Conservation (phyloP, 30 jellyfish, hydroid and myxozoan species). For the Aurelia coerulea region DNA sequence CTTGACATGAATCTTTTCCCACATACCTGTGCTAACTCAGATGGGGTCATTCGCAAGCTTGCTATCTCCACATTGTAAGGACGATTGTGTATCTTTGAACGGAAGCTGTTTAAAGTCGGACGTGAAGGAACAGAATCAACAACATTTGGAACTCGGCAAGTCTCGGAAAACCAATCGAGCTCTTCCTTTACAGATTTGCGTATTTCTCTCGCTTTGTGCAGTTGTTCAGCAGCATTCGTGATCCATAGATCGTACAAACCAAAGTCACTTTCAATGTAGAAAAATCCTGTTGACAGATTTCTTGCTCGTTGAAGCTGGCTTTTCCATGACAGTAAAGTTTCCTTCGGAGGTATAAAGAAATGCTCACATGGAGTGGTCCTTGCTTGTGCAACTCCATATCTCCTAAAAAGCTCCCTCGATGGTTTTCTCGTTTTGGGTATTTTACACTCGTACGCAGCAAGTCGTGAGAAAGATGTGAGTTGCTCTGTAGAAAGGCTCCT, state of each 20-base stretch:
- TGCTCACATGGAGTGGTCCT: too few relatives aligned
- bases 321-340: slow-evolving; percentile 14
- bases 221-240: slow-evolving; percentile 10
- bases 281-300: neutral
- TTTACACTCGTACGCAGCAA: too few relatives aligned
- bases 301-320: neutral
- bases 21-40: too few relatives aligned
- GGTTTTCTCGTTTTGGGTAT: too few relatives aligned
- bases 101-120: neutral
- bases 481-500: too few relatives aligned
- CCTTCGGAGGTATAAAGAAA: neutral
- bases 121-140: slow-evolving; percentile 13
- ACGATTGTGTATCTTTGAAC: slow-evolving; percentile 17
- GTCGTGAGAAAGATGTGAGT: too few relatives aligned
- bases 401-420: too few relatives aligned
- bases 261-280: slow-evolving; percentile 9
- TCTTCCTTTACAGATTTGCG: slow-evolving; percentile 12
- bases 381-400: too few relatives aligned
- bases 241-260: neutral
- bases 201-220: slow-evolving; percentile 15
- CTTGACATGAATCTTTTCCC: too few relatives aligned
- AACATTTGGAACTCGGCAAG: neutral
- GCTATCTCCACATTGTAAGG: neutral
- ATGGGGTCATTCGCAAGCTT: too few relatives aligned
- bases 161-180: slow-evolving; percentile 35